Evolutionary conservation across 2,797 vertebrate species (phyloP).

Genomic region (Rhinophrynus dorsalis): DNA sequence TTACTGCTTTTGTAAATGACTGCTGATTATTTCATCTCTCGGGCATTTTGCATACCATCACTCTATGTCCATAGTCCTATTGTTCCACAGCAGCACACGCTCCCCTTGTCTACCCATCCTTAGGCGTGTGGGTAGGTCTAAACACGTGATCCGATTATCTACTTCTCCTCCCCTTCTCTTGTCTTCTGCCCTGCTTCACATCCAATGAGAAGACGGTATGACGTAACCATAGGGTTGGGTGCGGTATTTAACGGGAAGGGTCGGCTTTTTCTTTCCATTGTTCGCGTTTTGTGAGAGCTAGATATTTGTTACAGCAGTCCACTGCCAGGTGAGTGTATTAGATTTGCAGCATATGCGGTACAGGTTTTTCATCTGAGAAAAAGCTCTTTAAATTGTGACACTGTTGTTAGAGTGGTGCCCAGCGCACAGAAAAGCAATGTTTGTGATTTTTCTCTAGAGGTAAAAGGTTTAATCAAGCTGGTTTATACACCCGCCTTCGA

Average conservation of each 20-base stretch:
- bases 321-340: constrained; percentile 24
- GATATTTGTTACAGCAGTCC: too few species aligned
- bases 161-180: background rate
- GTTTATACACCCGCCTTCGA: too few species aligned
- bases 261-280: constrained; percentile 14
- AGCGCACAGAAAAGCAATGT: too few species aligned
- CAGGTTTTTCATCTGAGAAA: too few species aligned
- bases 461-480: too few species aligned
- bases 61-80: background rate
- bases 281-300: constrained; percentile 1
- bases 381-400: too few species aligned
- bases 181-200: background rate
- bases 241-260: constrained; percentile 12
- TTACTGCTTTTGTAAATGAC: too few species aligned
- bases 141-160: background rate
- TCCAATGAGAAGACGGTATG: constrained; percentile 12
- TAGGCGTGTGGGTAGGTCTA: background rate
- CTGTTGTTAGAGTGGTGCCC: too few species aligned
- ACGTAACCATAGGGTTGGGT: constrained; percentile 24
- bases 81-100: constrained; percentile 4
- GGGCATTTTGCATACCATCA: background rate
- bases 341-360: background rate
- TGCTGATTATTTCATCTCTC: too few species aligned
- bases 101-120: constrained; percentile 1
- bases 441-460: too few species aligned